Conservation (phyloP, 2,888 invertebrate species). For the Onthophagus sagittarius region DNA sequence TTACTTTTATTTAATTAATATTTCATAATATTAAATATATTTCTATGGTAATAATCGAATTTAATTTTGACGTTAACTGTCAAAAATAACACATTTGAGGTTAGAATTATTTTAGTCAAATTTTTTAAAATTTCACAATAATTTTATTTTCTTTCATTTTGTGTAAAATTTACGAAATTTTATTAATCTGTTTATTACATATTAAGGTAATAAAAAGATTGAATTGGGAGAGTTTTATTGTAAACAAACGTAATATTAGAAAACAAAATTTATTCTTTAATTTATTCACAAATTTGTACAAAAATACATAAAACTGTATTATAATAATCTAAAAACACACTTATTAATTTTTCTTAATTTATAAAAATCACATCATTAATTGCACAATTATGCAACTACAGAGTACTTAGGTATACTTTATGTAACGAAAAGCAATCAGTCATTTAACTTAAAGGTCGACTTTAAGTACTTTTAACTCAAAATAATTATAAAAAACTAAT, state of each 20-base stretch:
- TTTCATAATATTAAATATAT: too few species aligned
- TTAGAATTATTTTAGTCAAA: too few species aligned
- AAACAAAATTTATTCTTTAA: constrained; percentile 19
- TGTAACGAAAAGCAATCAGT: neutral
- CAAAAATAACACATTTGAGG: too few species aligned
- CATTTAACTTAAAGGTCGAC: neutral
- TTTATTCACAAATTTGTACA: constrained; percentile 21
- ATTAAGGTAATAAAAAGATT: too few species aligned
- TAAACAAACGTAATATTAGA: neutral
- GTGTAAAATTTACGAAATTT: too few species aligned
- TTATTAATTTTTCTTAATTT: constrained; percentile 17
- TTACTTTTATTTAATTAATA: too few species aligned
- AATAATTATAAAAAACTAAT: neutral
- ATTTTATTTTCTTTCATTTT: too few species aligned
- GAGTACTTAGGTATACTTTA: neutral
- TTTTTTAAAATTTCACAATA: too few species aligned
- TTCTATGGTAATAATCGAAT: too few species aligned
- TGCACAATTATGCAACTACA: constrained; percentile 20
- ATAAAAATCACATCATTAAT: constrained; percentile 24
- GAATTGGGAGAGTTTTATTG: too few species aligned
- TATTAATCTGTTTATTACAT: too few species aligned
- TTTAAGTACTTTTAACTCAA: neutral
- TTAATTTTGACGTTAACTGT: too few species aligned
- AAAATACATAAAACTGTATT: constrained; percentile 31
- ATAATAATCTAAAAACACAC: neutral